Base-by-base conservation (phyloP, 30 jellyfish, hydroid and myxozoan genomes). In the Phacellophora camtschatica region DNA sequence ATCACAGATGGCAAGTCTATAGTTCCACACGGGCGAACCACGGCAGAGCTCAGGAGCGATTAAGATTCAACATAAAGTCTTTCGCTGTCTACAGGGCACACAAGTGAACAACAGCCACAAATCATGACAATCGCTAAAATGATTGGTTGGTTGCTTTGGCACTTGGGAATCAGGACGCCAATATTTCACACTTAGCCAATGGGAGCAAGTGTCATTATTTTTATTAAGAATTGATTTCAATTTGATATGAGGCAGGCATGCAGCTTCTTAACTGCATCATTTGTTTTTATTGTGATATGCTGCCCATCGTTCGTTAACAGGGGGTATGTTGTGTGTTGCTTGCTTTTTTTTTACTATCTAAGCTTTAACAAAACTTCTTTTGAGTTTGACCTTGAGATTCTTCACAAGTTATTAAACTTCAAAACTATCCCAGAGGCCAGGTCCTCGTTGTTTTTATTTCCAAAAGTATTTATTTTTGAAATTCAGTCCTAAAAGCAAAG, bases 1-100 rank as follows among this genome's bases (percentile, higher is more conserved):
- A 42, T 71, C 91, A 80, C 91, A 80, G 91, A 80, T 80, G 91
- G 91, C 66, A n/a, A 33, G 79, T 32, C 81, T 41, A 66, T 34
- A 19, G 81, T 18, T 30, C 43, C 27, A 20, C 20, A 18, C 16
- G 73, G 29, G 33, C 10, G 85, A 73, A 3, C 69, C 62, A 71
- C 85, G 43, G 51, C 84, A 22, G 81, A 34, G 56, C 58, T 80
- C 53, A 34, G 66, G 28, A 77, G 89, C 66, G 81, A 61, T 77
- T 77, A 59, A 77, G 32, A 31, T 37, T 77, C 89, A 46, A 46
- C 61, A 28, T 16, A 46, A 36, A 30, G 77, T 13, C 16, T 28
- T 2, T 22, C 11, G 53, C 30, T 20, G 77, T 32, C 54, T 28
- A 20, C 55, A 32, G 54, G 11, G 54, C 31, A 10, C 24, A 25